Conservation (phyloP, 1,140 invertebrate species). For the Pomacea maculata region DNA sequence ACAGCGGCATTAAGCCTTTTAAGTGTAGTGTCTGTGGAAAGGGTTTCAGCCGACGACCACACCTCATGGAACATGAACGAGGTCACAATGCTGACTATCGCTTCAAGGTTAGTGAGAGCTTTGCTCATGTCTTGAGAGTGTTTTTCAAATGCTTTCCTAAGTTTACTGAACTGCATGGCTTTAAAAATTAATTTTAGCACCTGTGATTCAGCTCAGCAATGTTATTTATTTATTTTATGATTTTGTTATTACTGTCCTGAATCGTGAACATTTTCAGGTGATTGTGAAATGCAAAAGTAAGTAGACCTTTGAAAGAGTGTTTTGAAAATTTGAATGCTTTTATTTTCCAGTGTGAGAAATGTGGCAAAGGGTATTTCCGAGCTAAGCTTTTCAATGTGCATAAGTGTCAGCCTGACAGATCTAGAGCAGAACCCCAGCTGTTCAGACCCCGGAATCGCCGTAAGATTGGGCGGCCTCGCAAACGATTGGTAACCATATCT, state of each 20-base stretch:
- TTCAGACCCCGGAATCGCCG: conserved; percentile 37
- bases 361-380: conserved; percentile 70
- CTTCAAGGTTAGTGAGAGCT: conserved; percentile 17
- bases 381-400: conserved; percentile 56
- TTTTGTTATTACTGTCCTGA: not conserved
- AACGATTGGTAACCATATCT: conserved; percentile 40
- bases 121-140: not conserved
- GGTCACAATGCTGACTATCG: conserved; percentile 58
- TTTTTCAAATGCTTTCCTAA: not conserved
- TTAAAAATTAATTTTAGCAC: not conserved
- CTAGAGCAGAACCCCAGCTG: conserved; percentile 29
- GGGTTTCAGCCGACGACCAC: conserved; percentile 66
- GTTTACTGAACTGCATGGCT: not conserved
- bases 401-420: conserved; percentile 50
- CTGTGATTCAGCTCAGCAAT: not conserved
- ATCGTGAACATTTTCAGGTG: not conserved
- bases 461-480: conserved; percentile 55
- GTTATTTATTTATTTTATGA: not conserved
- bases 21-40: conserved; percentile 71
- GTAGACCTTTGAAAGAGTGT: not conserved
- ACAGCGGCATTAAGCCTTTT: conserved; percentile 69
- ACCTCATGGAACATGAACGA: conserved; percentile 60
- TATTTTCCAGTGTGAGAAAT: conserved; percentile 67
- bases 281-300: not conserved
- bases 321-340: not conserved